These are phyloP conservation scores for Idaea biselata DNA, from an alignment of 2,888 invertebrate species.

Conservation along the genomic window DNA sequence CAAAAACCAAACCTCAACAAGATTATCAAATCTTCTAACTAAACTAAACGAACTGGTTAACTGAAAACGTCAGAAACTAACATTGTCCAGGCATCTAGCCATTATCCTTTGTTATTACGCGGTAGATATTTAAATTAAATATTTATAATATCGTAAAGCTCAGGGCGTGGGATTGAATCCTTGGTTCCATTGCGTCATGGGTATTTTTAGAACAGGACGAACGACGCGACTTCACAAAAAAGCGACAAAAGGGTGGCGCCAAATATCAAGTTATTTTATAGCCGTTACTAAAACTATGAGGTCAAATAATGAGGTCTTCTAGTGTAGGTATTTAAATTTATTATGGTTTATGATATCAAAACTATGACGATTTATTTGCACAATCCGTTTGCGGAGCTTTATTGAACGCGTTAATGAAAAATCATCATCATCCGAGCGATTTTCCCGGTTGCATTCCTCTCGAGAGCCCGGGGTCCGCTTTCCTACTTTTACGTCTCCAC, in stretches of 20 bases:
- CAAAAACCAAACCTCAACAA: slow-evolving; percentile 9
- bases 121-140: slow-evolving; percentile 68
- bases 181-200: slow-evolving; percentile 61
- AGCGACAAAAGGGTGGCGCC: slow-evolving; percentile 70
- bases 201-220: slow-evolving; percentile 70
- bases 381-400: no score
- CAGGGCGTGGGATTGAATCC: slow-evolving; percentile 55
- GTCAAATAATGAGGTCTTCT: neutral
- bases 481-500: no score
- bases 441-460: no score
- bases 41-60: slow-evolving; percentile 12
- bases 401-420: no score
- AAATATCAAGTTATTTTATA: slow-evolving; percentile 40
- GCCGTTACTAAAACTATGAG: slow-evolving; percentile 8
- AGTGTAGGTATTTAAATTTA: neutral
- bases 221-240: slow-evolving; percentile 67
- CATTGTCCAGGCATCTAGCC: slow-evolving; percentile 18
- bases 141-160: slow-evolving; percentile 62
- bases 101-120: slow-evolving; percentile 46
- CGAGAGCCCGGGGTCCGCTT: no score
- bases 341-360: no score
- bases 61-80: slow-evolving; percentile 15
- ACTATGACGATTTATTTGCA: no score
- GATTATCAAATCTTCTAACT: slow-evolving; percentile 6
- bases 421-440: no score